Conservation (phyloP, 1,140 invertebrate species). For the Trichonephila clavata region DNA sequence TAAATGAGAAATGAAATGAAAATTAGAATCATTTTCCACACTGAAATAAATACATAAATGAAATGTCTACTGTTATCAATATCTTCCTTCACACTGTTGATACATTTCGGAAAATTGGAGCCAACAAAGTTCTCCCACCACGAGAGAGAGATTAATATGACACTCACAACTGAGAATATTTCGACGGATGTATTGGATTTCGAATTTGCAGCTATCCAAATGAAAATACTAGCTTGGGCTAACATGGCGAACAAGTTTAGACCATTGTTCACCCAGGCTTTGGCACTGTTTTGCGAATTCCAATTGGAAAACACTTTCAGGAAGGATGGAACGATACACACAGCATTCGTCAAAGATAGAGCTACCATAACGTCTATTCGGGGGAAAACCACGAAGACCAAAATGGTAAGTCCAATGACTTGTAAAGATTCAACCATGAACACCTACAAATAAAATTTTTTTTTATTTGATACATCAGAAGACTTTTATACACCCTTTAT, state of each 20-base stretch:
- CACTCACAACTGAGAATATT: slow-evolving; percentile 87
- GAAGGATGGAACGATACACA: slow-evolving; percentile 93
- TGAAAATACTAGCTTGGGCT: slow-evolving; percentile 89
- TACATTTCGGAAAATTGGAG: slow-evolving; percentile 83
- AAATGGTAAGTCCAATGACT: slow-evolving; percentile 89
- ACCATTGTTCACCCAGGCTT: slow-evolving; percentile 89
- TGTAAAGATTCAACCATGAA: slow-evolving; percentile 91
- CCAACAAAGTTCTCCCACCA: slow-evolving; percentile 98
- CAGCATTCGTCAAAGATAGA: slow-evolving; percentile 95
- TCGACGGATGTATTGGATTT: not conserved
- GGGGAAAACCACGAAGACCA: slow-evolving; percentile 93
- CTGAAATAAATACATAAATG: slow-evolving; percentile 91
- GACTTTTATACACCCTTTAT: too few relatives aligned
- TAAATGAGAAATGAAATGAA: slow-evolving; percentile 86
- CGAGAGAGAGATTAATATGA: slow-evolving; percentile 92
- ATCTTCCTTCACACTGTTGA: slow-evolving; percentile 85
- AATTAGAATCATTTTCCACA: slow-evolving; percentile 93
- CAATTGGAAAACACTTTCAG: slow-evolving; percentile 89
- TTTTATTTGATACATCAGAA: not conserved
- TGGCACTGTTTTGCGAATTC: slow-evolving; percentile 87
- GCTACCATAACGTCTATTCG: slow-evolving; percentile 95
- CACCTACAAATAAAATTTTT: slow-evolving; percentile 79
- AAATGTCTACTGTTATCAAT: slow-evolving; percentile 91
- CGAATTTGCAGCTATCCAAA: slow-evolving; percentile 88
- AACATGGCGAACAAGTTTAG: slow-evolving; percentile 79